Base-by-base conservation (phyloP, 2,113 vertebrate species). In the Suncus etruscus region DNA sequence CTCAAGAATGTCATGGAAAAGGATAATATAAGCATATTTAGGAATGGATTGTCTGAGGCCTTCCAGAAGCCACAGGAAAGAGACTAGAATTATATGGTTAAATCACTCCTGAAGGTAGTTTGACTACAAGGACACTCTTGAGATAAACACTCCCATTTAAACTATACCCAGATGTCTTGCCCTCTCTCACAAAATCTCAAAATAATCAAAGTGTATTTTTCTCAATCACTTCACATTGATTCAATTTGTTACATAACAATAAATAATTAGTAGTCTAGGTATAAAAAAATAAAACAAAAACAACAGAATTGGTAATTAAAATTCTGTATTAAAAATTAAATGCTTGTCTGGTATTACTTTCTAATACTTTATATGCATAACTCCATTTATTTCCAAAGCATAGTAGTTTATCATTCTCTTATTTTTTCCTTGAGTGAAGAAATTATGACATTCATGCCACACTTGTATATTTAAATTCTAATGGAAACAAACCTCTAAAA, bases 401-500 rank as follows among this genome's bases (percentile, higher is more conserved):
- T 54, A 20, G 12, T 39, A 39, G 9, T 6, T 8, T 69, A 80
- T 76, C 14, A 68, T 87, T 79, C 15, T 22, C 18, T 51, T 79
- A 3, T 77, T 79, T 76, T 48, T 27, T 1, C 4, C 12, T 73
- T 75, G 8, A 1, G 11, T 76, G 6, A 65, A 87, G 29, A 83
- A 79, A 69, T 51, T 24, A 63, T 74, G 0, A 3, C 20, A 66
- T 66, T 66, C 24, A 27, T 16, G 50, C 11, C 58, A 11, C 11
- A 18, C 24, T 69, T n/a, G 83, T n/a, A 29, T 16, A 4, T 39
- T 65, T 74, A 91, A 22, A 11, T 32, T 74, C 4, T 54, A 3
- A 27, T 63, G 10, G 63, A 95, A 92, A 63, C 6, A 89, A 77
- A 61, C 7, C 82, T 25, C 12, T 8, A 90, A 18, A 83, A 48